Base-by-base conservation (phyloP, 2,113 vertebrate genomes). In the Nesogale talazaci region DNA sequence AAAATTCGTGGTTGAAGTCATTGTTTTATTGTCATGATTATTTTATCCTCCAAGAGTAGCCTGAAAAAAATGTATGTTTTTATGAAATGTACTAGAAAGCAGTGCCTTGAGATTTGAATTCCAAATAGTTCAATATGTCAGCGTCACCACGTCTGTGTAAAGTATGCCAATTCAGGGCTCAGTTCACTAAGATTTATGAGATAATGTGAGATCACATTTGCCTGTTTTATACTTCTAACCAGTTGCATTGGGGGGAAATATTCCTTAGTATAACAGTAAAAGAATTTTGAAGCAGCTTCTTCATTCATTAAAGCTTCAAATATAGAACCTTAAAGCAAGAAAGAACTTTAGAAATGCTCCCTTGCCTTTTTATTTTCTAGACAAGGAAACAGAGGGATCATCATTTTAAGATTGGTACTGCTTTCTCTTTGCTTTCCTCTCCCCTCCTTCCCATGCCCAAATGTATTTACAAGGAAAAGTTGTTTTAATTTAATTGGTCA, bases 61-160 rank as follows among this genome's bases (percentile, higher is more conserved):
- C 57, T 14, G 36, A 86, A 31, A 89, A 95, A 77, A 14, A 15
- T 86, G 92, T 34, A 3, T 36, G 19, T 34, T 79, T 94, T 83
- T 42, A 40, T 79, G 67, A 78, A 57, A 78, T 36, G 59, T 34
- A 46, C 61, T 92, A 83, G 78, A 75, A 91, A 81, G 89, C 82
- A 84, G 59, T 38, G 70, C 17, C 67, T 77, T 86, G n/a, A 86
- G 61, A 77, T 91, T 86, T 95, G 70, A 86, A 72, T 86, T 80
- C 70, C 74, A 91, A 95, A 86, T 94, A 81, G 22, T 83, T 88
- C 84, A 81, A 69, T 29, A 61, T 74, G 63, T 86, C 36, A 38
- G 31, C 52, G 56, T 15, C 29, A n/a, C 52, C 42, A 76, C 80
- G n/a, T 81, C 82, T 67, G 27, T 84, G 74, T 38, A 85, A 94